A percentile compares a stretch with the other conserved stretches of the same genome.
Evolutionary conservation across 2,888 invertebrate species (phyloP).

Genomic region (Lissonota sp.): DNA sequence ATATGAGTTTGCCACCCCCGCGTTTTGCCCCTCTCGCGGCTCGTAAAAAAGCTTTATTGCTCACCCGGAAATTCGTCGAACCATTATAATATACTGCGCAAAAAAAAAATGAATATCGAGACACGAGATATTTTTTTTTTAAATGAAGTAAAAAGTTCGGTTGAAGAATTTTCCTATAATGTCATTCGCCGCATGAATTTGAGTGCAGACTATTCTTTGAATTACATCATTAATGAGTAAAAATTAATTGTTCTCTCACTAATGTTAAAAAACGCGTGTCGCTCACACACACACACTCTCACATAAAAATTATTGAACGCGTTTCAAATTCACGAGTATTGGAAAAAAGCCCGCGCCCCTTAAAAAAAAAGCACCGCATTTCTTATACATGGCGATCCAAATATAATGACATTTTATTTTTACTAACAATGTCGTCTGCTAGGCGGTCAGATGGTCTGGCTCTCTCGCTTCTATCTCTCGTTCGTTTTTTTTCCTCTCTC

Average conservation of each 20-base stretch:
- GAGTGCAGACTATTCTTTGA: too few species aligned
- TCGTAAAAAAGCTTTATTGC: too few species aligned
- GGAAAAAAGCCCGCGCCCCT: constrained; percentile 12
- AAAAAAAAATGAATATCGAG: constrained; percentile 11
- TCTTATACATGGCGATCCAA: constrained; percentile 70
- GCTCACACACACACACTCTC: background rate
- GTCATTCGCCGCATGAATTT: too few species aligned
- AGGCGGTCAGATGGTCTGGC: constrained; percentile 58
- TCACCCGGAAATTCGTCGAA: constrained; percentile 24
- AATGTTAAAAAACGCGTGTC: background rate
- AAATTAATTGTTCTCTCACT: too few species aligned
- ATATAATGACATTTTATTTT: constrained; percentile 80
- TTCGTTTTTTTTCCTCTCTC: constrained; percentile 38
- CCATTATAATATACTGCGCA: constrained; percentile 8
- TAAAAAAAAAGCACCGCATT: constrained; percentile 60
- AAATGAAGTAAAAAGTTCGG: too few species aligned
- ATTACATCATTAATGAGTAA: too few species aligned
- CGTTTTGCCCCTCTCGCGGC: background rate
- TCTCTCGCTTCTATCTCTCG: constrained; percentile 38
- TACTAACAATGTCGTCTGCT: constrained; percentile 80
- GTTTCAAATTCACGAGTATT: constrained; percentile 43
- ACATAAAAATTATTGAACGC: constrained; percentile 38
- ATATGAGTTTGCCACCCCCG: constrained; percentile 37
- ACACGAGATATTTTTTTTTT: background rate
- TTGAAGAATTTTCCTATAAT: too few species aligned